Percentiles rank a stretch among this genome's conserved stretches.
phyloP scores from a whole-genome alignment of 2,888 invertebrate genomes.

The Ormyrus nitidulus region DNA sequence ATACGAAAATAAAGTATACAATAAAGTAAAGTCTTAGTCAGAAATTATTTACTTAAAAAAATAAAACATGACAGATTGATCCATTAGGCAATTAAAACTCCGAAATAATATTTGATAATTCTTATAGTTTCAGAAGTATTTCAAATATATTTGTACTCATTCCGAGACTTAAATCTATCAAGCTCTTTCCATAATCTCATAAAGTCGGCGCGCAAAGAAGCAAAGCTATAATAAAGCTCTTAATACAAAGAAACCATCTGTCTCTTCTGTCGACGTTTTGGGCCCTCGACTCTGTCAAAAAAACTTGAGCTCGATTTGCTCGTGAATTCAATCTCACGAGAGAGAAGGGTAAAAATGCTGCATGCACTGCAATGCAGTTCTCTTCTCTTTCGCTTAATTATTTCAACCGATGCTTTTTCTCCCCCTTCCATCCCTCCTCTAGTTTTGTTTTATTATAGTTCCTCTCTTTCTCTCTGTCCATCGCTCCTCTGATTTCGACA shows the following conservation, averaged over 20 bases:
- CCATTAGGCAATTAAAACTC: too few species aligned
- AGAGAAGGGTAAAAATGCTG: slow-evolving; percentile 32
- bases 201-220: background rate
- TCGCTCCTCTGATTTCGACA: slow-evolving; percentile 4
- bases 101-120: too few species aligned
- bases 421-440: background rate
- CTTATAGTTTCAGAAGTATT: too few species aligned
- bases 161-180: background rate
- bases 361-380: slow-evolving; percentile 15
- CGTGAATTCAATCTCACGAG: slow-evolving; percentile 35
- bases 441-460: slow-evolving; percentile 39
- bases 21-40: too few species aligned
- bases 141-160: too few species aligned
- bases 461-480: slow-evolving; percentile 14
- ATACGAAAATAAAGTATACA: too few species aligned
- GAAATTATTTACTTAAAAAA: too few species aligned
- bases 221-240: background rate
- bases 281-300: slow-evolving; percentile 1
- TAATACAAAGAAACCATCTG: background rate
- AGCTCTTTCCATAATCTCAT: background rate
- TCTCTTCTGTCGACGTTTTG: background rate
- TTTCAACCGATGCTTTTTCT: slow-evolving; percentile 33
- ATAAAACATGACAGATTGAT: too few species aligned
- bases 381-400: slow-evolving; percentile 28
- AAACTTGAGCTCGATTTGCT: slow-evolving; percentile 25